phyloP scores from a whole-genome alignment of 2,113 vertebrate species.

The Rafetus swinhoei region DNA sequence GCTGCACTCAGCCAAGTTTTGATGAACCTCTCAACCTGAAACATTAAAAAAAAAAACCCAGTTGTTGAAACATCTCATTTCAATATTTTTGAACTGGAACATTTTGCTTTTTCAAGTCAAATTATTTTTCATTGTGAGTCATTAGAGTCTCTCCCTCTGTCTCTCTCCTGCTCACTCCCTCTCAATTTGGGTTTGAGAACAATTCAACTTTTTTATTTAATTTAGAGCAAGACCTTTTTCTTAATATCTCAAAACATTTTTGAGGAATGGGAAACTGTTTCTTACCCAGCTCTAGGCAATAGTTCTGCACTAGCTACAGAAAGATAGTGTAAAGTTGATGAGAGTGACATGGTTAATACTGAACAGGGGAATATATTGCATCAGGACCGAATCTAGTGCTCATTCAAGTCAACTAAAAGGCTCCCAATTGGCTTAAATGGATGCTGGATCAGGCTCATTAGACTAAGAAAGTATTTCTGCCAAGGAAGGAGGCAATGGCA shows the following conservation, averaged over 20 bases:
- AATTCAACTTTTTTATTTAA: neutral
- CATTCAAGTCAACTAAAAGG: neutral
- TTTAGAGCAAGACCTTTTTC: neutral
- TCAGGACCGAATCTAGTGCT: neutral
- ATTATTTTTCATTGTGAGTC: neutral
- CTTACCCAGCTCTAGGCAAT: neutral
- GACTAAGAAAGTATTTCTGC: neutral
- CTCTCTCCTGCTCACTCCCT: too few relatives aligned
- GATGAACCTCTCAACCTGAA: neutral
- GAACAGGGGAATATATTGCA: neutral
- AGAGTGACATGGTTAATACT: neutral
- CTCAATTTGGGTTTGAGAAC: neutral
- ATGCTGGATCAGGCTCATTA: neutral
- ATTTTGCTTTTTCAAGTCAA: neutral
- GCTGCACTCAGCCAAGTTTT: neutral
- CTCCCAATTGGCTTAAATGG: neutral
- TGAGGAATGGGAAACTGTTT: neutral
- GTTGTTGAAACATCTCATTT: neutral
- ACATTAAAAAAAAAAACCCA: neutral
- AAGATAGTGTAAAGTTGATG: neutral
- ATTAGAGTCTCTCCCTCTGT: neutral
- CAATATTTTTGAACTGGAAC: rapidly evolving
- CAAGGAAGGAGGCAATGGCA: neutral
- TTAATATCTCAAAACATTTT: neutral
- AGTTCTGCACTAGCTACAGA: neutral